Base-by-base conservation (phyloP, 2,113 vertebrate species). In the Xiphorhynchus elegans region DNA sequence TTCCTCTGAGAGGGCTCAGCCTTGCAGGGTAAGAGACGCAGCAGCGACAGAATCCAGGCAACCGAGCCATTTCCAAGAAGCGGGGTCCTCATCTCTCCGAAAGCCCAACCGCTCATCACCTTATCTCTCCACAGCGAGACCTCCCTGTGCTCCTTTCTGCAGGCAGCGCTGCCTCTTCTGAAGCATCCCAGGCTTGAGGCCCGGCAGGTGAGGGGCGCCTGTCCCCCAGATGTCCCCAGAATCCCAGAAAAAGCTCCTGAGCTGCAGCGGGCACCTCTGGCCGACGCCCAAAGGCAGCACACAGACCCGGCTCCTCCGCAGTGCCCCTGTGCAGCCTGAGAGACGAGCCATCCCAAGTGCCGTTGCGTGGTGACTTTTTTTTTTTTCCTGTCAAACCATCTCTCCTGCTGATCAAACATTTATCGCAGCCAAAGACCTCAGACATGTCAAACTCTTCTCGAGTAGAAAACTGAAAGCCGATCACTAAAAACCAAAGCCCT, bases 61-160 rank as follows among this genome's bases (percentile, higher is more conserved):
- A 94, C 82, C 7, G 89, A 92, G 95, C 83, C 67, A 37, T 97
- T 98, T 98, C 98, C 98, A 98, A 97, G 98, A 98, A 98, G 92
- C 68, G 9, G 72, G 63, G 42, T 67, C 59, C 56, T 74, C 68
- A 66, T 35, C 88, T 92, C 82, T 73, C 72, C 20, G 93, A 96
- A 97, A 95, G 40, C 91, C 47, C 58, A 98, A 98, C 97, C 96
- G 39, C 97, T 53, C 84, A 3, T 44, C 74, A 49, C 47, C 84
- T 84, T 40, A 83, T 89, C 69, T 78, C 23, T 42, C 47, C 25
- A 5, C 77, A 67, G 56, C 11, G 1, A 39, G 5, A 58, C 42
- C 80, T 81, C 60, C 21, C 93, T 1, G 17, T 3, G 42, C 73
- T 58, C 64, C 69, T 10, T 49, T 50, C 64, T 4, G 17, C 10